Evolutionary conservation across 2,888 invertebrate species (phyloP).

Genomic region (Orthosia incerta): DNA sequence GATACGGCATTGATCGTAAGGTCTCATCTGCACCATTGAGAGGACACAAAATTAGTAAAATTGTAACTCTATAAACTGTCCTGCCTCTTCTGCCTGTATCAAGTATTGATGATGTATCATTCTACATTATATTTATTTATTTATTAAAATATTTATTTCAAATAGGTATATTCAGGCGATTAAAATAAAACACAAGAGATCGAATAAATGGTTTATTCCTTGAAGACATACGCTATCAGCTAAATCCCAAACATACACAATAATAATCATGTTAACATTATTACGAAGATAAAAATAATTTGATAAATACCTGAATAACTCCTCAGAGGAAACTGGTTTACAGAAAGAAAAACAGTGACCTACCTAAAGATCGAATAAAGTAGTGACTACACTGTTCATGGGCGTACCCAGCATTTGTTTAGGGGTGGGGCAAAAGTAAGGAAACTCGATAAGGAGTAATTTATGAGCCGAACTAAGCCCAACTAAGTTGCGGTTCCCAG

Average conservation of each 20-base stretch:
- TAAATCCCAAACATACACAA: conserved; percentile 79
- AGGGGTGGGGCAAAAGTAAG: too few relatives aligned
- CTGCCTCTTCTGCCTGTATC: too few relatives aligned
- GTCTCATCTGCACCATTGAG: too few relatives aligned
- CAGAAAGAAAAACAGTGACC: conserved; percentile 81
- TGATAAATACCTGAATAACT: conserved; percentile 90
- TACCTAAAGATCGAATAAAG: conserved; percentile 82
- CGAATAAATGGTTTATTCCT: conserved; percentile 74
- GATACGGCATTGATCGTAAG: too few relatives aligned
- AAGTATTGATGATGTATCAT: too few relatives aligned
- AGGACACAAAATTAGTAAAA: too few relatives aligned
- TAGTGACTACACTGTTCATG: conserved; percentile 80
- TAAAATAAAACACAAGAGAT: conserved; percentile 67
- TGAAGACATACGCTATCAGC: conserved; percentile 79
- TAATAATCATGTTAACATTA: conserved; percentile 79
- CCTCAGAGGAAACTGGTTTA: conserved; percentile 87
- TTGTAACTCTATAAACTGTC: too few relatives aligned
- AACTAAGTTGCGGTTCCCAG: too few relatives aligned
- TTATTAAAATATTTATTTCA: neutral
- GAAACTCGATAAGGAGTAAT: too few relatives aligned
- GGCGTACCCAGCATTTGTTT: too few relatives aligned
- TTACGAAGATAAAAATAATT: conserved; percentile 78
- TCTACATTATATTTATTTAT: neutral
- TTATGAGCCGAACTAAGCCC: too few relatives aligned
- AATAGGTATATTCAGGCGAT: neutral